Conservation (phyloP, 2,888 invertebrate genomes). For the Hypercompe scribonia region DNA sequence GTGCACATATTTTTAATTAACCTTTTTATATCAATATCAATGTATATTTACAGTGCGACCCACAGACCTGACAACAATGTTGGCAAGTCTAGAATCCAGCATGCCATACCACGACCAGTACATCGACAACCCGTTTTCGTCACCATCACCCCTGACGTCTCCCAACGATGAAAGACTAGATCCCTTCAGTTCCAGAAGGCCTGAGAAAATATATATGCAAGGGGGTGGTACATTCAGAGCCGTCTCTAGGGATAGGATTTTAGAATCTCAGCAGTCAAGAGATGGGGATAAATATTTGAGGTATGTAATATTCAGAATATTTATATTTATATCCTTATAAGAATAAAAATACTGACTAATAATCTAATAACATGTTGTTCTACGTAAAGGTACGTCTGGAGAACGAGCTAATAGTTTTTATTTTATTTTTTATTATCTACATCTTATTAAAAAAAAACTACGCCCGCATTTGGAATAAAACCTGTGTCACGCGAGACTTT, state of each 20-base stretch:
- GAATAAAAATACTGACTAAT: background rate
- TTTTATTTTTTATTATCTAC: too few species aligned
- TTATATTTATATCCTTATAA: background rate
- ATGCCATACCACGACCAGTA: constrained; percentile 80
- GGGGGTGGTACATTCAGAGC: constrained; percentile 82
- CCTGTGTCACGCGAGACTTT: too few species aligned
- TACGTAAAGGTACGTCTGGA: background rate
- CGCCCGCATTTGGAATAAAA: too few species aligned
- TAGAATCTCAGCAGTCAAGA: constrained; percentile 76
- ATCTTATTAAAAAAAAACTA: too few species aligned
- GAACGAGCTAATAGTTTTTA: background rate
- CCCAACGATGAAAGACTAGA: constrained; percentile 80
- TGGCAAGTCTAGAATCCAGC: constrained; percentile 77
- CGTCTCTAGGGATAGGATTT: constrained; percentile 79
- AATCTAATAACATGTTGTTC: background rate
- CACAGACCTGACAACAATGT: constrained; percentile 78
- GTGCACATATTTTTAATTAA: background rate
- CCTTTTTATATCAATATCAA: background rate
- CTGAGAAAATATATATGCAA: constrained; percentile 82
- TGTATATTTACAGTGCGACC: constrained; percentile 72
- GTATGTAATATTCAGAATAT: constrained; percentile 49
- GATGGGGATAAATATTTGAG: constrained; percentile 82
- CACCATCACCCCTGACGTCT: constrained; percentile 82
- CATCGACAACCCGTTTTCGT: constrained; percentile 84
- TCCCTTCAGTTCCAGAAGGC: constrained; percentile 72